Conservation (phyloP, 2,797 vertebrate species). For the Sitta carolinensis region DNA sequence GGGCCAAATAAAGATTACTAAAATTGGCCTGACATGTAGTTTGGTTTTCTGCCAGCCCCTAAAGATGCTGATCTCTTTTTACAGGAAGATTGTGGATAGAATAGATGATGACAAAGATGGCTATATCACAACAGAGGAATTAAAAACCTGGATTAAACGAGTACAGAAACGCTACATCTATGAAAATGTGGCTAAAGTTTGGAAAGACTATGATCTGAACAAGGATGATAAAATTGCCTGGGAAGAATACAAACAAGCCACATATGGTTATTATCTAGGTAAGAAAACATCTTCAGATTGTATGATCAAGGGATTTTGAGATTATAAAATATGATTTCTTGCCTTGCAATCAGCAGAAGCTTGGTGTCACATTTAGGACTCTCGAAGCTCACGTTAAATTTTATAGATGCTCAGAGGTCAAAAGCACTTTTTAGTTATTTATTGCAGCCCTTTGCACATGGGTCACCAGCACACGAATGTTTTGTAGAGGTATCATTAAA, state of each 20-base stretch:
- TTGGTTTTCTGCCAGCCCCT: background rate
- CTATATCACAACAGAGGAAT: constrained; percentile 86
- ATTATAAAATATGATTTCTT: background rate
- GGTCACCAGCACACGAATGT: background rate
- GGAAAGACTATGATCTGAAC: constrained; percentile 95
- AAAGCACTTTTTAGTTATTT: background rate
- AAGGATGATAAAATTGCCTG: constrained; percentile 94
- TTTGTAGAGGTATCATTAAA: background rate
- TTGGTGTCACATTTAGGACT: background rate
- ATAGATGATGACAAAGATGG: constrained; percentile 88
- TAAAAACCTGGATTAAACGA: constrained; percentile 94
- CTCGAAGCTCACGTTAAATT: background rate
- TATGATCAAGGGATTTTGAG: background rate
- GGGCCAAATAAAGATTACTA: background rate
- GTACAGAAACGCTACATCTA: constrained; percentile 98
- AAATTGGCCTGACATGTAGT: background rate
- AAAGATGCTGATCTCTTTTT: background rate
- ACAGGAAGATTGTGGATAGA: constrained; percentile 92
- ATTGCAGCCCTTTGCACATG: background rate
- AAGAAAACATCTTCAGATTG: constrained; percentile 35
- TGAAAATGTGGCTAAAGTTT: constrained; percentile 96
- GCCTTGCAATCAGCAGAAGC: background rate
- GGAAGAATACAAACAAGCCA: constrained; percentile 98
- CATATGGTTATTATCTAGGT: constrained; percentile 97
- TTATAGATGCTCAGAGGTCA: background rate